Evolutionary conservation across 2,113 vertebrate species (phyloP), one percentile per base, ranked within the genome.

Genomic region (Calyptommatus sinebrachiatus): DNA sequence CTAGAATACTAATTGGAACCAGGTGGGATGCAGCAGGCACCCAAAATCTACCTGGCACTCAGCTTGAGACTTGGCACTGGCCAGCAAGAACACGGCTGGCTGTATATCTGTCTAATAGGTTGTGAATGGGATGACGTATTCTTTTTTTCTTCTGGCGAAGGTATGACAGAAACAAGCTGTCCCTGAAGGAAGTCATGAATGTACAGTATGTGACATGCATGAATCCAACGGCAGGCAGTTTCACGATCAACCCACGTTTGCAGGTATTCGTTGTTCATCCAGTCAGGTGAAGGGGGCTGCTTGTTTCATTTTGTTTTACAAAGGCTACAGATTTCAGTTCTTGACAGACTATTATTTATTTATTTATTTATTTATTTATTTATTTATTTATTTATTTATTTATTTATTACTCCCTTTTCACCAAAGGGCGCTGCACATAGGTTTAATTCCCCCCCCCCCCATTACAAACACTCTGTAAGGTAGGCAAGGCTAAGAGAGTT

Each of bases 181-280:
- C 94, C 3, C 90, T 98, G 87, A 99, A 98, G 92, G 97, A 99
- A 92, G 93, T 99, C 91, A 95, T 88, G 80, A 97, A 94, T 0
- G 96, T 98, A 76, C 98, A 99, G 84, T 99, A 97, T 0, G 93
- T 99, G 86, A 94, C 97, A n/a, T 99, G 98, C 89, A 99, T 99
- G 98, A 99, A 99, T 88, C 98, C 98, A 0, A 97, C 97, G 0
- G 92, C 96, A 0, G 98, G 98, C 71, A 99, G 98, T 90, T 99
- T 99, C 92, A 99, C 97, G 90, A 97, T 99, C 89, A 99, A 99
- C 92, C 97, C 98, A 29, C 93, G 98, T 3, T 95, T 99, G 66
- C 98, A 99, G 97, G 98, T 99, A 94, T 4, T 69, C 48, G 31
- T 28, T 73, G 21, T 8, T 60, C 0, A 0, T 57, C 5, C 0